Base-by-base conservation (phyloP, 2,797 vertebrate genomes). In the Muraenolepis orangiensis region DNA sequence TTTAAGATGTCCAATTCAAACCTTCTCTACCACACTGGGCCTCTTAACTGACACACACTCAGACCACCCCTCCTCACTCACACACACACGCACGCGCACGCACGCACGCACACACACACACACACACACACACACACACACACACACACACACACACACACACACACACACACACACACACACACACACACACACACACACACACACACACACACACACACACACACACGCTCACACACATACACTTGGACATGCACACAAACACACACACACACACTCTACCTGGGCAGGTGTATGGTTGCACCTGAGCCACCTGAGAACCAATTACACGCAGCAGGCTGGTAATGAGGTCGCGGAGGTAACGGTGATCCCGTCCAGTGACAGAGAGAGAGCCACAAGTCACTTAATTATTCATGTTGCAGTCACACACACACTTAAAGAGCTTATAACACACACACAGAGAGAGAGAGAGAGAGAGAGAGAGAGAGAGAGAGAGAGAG, bases 341-440 rank as follows among this genome's bases (percentile, higher is more conserved):
- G 87, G 88, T 94, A 94, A 95, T 94, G 91, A 92, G 87, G 81
- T 83, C 73, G 94, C 89, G 61, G 14, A 75, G 51, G 51, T 57
- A 57, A 57, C n/a, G 11, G 3, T 94, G 93, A 88, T 93, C 76
- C 76, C 83, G 85, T 88, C 87, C 78, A 69, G 71, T 90, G 85
- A 85, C 88, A 70, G 28, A 16, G 31, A 40, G 76, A 90, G 86
- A 91, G 88, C 90, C 86, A n/a, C 74, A 74, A 79, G 61, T 23
- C 67, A 76, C 83, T 94, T 26, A 93, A 94, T 90, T 68, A 89
- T 94, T 93, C 83, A 95, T 89, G 82, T 23, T 57, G 51, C 51
- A 57, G 51, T 57, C 51, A 70, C 69, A 70, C 66, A 67, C 69
- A 36, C 32, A 34, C 10, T 34, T 26, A 23, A 3, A 6, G 26